Evolutionary conservation across 1,140 invertebrate species (phyloP).

Genomic region (Thereuonema tuberculata): DNA sequence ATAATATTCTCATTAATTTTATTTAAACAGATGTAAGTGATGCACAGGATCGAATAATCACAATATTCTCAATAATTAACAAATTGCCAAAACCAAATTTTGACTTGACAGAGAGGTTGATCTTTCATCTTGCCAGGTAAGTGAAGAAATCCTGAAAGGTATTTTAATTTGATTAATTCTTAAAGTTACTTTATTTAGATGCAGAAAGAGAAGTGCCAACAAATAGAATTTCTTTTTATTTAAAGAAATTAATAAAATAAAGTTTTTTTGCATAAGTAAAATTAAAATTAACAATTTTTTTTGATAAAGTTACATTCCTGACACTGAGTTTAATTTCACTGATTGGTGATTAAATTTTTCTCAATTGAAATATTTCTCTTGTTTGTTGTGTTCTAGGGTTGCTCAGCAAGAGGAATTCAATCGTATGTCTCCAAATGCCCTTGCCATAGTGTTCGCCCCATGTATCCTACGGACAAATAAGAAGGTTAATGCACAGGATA

Average conservation of each 20-base stretch:
- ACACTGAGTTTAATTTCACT: background rate
- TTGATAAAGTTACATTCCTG: too few species aligned
- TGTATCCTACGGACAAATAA: slow-evolving; percentile 79
- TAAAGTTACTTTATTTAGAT: too few species aligned
- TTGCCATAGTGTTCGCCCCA: slow-evolving; percentile 90
- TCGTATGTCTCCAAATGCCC: slow-evolving; percentile 76
- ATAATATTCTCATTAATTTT: too few species aligned
- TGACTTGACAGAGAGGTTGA: slow-evolving; percentile 77
- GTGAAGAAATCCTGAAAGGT: too few species aligned
- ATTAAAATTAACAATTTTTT: too few species aligned
- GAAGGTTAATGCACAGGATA: slow-evolving; percentile 73
- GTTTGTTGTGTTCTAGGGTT: too few species aligned
- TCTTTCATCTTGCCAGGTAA: slow-evolving; percentile 88
- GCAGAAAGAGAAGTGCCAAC: too few species aligned
- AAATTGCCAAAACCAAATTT: slow-evolving; percentile 80
- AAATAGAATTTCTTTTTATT: too few species aligned
- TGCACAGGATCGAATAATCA: slow-evolving; percentile 62
- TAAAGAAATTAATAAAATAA: too few species aligned
- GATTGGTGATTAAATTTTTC: background rate
- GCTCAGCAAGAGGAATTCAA: slow-evolving; percentile 75
- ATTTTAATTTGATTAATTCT: too few species aligned
- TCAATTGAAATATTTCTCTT: slow-evolving; percentile 19
- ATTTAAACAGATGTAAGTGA: slow-evolving; percentile 49
- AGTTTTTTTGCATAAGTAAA: too few species aligned
- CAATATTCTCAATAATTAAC: slow-evolving; percentile 70